Base-by-base conservation (phyloP, 2,888 invertebrate species). In the Acanthopleura granulata region DNA sequence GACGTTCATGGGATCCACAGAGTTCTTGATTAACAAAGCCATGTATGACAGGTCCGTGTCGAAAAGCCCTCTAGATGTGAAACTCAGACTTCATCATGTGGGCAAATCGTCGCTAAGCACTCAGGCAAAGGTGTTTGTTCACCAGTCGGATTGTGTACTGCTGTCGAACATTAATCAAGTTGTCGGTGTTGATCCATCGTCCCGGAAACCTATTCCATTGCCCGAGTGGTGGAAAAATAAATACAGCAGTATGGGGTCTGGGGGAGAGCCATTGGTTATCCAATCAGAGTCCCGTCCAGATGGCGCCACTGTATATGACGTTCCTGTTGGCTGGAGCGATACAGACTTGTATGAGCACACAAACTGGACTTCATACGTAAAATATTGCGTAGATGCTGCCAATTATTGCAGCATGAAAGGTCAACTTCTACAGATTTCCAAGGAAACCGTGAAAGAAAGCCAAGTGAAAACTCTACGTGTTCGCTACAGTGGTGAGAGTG, bases 201-300 rank as follows among this genome's bases (percentile, higher is more conserved):
- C 87, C 1, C 78, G 88, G 15, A 81, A 83, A 75, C 87, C 89
- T 6, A 80, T 75, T 14, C 79, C 84, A 0, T 75, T 87, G 25
- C 85, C 87, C 9, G 85, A 84, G 29, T 87, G 87, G 87, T 89
- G 88, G 88, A 81, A 78, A 49, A 76, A 80, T n/a, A 84, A 86
- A 77, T 86, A 87, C 75, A 77, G 77, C 0, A 73, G 76, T 61
- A 74, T 77, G 27, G 83, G 76, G 11, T 77, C 74, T 76, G 66
- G 57, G 3, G 76, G 79, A 50, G 62, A 77, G 50, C 75, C 84
- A 30, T 76, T 87, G 40, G 81, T 80, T 70, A 77, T 87, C 18
- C 78, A 77, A 11, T 79, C 77, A 57, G 72, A 83, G 27, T 70
- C 72, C 6, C 78, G 78, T 22, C 86, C 87, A 22, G 79, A 79